These are phyloP conservation scores for Zootoca vivipara DNA, from an alignment of 2,113 vertebrate genomes.

Conservation along the genomic window DNA sequence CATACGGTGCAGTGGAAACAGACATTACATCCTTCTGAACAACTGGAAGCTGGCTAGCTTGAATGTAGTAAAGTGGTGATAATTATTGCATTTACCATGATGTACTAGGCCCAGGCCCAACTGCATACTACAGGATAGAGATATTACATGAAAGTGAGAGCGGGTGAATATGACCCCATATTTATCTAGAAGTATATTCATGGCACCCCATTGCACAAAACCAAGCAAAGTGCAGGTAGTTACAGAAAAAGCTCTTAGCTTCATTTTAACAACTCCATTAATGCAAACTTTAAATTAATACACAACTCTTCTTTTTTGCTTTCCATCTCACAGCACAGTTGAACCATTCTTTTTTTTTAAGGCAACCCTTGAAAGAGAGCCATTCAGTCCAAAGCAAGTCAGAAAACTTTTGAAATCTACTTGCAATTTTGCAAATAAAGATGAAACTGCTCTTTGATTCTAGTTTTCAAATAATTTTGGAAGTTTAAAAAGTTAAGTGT, in stretches of 20 bases:
- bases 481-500: fast-evolving
- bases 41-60: neutral
- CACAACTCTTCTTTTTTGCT: neutral
- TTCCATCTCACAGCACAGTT: neutral
- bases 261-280: neutral
- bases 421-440: neutral
- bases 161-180: neutral
- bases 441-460: fast-evolving
- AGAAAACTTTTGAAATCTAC: neutral
- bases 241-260: neutral
- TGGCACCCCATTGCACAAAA: neutral
- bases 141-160: no score
- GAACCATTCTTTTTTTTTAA: neutral
- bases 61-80: neutral
- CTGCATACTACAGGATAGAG: neutral
- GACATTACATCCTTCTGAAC: neutral
- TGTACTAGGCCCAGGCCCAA: neutral
- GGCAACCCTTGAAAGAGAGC: neutral
- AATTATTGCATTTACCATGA: no score
- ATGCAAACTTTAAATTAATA: neutral
- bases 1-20: neutral
- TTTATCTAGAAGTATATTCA: no score
- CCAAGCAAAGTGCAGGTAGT: neutral
- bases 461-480: neutral
- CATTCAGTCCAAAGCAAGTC: no score